Conservation (phyloP, 2,888 invertebrate species). For the Agrotis segetum region DNA sequence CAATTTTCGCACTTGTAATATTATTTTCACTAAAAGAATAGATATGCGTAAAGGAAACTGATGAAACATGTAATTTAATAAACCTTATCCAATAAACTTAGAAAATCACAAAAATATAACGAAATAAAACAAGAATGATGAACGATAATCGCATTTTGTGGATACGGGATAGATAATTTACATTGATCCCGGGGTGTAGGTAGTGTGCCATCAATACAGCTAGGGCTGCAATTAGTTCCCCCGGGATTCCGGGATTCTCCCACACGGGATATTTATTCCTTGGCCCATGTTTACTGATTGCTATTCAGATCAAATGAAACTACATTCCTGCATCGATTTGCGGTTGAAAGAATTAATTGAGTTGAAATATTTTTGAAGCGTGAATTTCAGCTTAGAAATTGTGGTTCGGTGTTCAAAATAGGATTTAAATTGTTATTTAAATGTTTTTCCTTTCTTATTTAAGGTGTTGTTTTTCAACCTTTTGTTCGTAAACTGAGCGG, state of each 20-base stretch:
- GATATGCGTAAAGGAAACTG: background rate
- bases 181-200: constrained; percentile 81
- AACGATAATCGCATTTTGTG: constrained; percentile 81
- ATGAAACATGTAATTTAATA: constrained; percentile 2
- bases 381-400: constrained; percentile 31
- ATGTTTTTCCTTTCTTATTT: constrained; percentile 2
- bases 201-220: constrained; percentile 87
- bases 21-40: no score
- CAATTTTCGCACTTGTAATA: background rate
- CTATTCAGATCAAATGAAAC: constrained; percentile 75
- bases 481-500: background rate
- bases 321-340: constrained; percentile 70
- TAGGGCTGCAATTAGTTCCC: constrained; percentile 89
- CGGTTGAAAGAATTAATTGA: constrained; percentile 64
- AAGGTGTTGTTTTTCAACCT: background rate
- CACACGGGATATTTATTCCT: constrained; percentile 84
- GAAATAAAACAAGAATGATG: constrained; percentile 72
- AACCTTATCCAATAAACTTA: background rate
- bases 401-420: constrained; percentile 22
- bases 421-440: constrained; percentile 17
- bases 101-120: constrained; percentile 61
- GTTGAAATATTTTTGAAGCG: constrained; percentile 50
- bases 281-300: constrained; percentile 82
- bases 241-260: constrained; percentile 75
- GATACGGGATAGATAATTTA: constrained; percentile 84